A percentile compares a stretch with the other conserved stretches of the same genome.
These are phyloP conservation scores for Drepanosiphum platanoidis DNA, from an alignment of 2,888 invertebrate species.

Conservation along the genomic window DNA sequence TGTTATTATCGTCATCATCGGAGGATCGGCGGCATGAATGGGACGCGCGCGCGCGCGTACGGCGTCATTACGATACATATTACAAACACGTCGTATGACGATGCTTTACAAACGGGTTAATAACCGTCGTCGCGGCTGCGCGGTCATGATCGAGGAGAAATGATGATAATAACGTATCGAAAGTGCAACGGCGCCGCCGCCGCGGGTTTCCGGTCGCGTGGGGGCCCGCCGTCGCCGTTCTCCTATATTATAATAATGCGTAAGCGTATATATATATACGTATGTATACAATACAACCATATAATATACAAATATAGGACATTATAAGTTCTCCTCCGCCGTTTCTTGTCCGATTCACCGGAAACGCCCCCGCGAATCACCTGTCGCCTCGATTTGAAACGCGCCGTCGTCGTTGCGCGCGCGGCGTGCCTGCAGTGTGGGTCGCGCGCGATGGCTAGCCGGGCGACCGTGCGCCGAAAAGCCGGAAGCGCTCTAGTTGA, in stretches of 20 bases:
- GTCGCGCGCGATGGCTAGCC: too few relatives aligned
- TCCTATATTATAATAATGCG: not conserved
- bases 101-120: conserved; percentile 5
- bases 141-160: conserved; percentile 6
- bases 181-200: conserved; percentile 31
- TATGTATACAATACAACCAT: not conserved
- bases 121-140: not conserved
- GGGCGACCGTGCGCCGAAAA: too few relatives aligned
- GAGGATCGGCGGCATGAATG: not conserved
- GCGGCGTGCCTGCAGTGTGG: too few relatives aligned
- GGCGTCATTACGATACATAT: not conserved
- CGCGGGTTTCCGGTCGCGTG: conserved; percentile 55
- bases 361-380: conserved; percentile 45
- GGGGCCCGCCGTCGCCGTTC: conserved; percentile 29
- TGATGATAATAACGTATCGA: conserved; percentile 18
- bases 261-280: not conserved
- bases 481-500: too few relatives aligned
- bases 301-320: too few relatives aligned
- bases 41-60: too few relatives aligned
- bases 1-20: not conserved
- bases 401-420: not conserved
- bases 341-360: not conserved
- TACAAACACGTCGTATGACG: not conserved
- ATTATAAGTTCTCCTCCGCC: not conserved
- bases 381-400: not conserved